Evolutionary conservation across 2,797 vertebrate genomes (phyloP).

Genomic region (Naso thynnoides): DNA sequence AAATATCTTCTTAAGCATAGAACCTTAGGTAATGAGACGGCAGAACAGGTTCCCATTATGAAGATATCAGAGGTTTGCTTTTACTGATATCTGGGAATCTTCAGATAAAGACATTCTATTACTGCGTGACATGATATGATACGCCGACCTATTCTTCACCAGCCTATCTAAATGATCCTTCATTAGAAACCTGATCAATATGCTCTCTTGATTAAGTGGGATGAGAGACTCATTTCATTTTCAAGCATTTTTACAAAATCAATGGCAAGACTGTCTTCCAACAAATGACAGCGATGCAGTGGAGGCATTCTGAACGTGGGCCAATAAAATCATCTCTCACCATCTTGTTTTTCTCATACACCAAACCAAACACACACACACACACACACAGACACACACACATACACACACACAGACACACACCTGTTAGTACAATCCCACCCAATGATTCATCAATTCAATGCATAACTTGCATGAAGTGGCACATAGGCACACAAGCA

Average conservation of each 20-base stretch:
- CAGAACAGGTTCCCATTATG: conserved; percentile 64
- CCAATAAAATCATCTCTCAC: conserved; percentile 87
- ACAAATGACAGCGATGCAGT: conserved; percentile 93
- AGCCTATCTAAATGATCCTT: conserved; percentile 85
- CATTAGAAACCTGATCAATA: conserved; percentile 89
- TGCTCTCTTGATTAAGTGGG: conserved; percentile 91
- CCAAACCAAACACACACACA: conserved; percentile 21
- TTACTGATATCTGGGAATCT: conserved; percentile 81
- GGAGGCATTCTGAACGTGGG: conserved; percentile 88
- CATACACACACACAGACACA: conserved; percentile 19
- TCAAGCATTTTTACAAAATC: conserved; percentile 96
- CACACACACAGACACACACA: conserved; percentile 11
- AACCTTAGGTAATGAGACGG: conserved; percentile 52
- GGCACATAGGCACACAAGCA: conserved; percentile 38
- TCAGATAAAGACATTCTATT: conserved; percentile 85
- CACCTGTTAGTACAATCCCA: background rate
- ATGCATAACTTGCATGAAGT: conserved; percentile 48
- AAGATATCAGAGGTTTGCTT: conserved; percentile 60
- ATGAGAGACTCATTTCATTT: conserved; percentile 95
- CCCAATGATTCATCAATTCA: conserved; percentile 68
- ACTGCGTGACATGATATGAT: conserved; percentile 83
- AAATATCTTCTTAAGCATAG: conserved; percentile 46
- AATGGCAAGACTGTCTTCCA: conserved; percentile 95
- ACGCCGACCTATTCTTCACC: conserved; percentile 77
- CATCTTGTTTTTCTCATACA: conserved; percentile 62